Conservation (phyloP, 2,888 invertebrate genomes). For the Listrodromus nycthemerus region DNA sequence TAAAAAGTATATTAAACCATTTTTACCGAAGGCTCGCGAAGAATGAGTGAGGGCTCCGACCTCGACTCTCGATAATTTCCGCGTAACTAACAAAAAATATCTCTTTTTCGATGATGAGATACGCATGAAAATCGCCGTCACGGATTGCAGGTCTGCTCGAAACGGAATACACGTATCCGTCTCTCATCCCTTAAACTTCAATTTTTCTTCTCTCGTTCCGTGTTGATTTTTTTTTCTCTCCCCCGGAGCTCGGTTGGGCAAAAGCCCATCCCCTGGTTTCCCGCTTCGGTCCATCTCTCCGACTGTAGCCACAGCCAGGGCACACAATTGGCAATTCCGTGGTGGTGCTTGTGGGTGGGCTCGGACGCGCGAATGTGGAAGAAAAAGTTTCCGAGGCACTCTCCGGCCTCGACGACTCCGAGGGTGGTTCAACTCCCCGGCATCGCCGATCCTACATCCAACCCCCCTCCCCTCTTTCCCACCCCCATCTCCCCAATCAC, state of each 20-base stretch:
- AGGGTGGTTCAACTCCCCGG: conserved; percentile 62
- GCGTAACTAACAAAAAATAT: not conserved
- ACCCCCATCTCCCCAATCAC: conserved; percentile 22
- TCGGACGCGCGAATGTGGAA: conserved; percentile 57
- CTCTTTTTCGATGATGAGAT: not conserved
- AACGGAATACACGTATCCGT: not conserved
- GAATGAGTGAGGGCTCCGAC: not conserved
- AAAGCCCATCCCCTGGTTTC: conserved; percentile 33
- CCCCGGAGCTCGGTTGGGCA: conserved; percentile 32
- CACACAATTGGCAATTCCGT: conserved; percentile 61
- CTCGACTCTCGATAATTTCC: not conserved
- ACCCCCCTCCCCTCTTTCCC: conserved; percentile 41
- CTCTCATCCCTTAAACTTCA: conserved; percentile 43
- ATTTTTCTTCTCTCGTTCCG: conserved; percentile 53
- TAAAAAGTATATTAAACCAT: not conserved
- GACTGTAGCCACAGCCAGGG: conserved; percentile 38
- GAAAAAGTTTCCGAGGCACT: conserved; percentile 63
- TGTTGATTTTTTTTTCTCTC: conserved; percentile 46
- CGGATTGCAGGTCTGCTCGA: not conserved
- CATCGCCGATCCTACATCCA: conserved; percentile 58
- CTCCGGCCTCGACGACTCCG: conserved; percentile 59
- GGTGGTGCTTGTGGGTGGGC: conserved; percentile 37
- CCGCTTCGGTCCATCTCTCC: conserved; percentile 6
- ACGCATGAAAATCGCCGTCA: not conserved
- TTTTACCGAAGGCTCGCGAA: no score